Base-by-base conservation (phyloP, 2,113 vertebrate species). In the Anser cygnoides region DNA sequence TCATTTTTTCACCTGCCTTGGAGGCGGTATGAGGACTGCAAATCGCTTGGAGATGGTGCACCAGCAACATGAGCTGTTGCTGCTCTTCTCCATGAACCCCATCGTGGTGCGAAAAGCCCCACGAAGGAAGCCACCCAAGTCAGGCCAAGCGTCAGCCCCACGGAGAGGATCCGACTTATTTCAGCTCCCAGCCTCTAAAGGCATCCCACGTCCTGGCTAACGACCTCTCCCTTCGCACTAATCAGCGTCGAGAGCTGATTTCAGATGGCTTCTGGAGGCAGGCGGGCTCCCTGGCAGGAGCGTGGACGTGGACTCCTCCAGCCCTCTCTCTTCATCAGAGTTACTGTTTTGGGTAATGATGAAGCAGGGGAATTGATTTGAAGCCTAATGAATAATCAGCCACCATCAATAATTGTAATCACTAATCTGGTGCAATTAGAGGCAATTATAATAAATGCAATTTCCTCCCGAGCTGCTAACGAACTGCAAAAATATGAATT, bases 361-460 rank as follows among this genome's bases (percentile, higher is more conserved):
- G 94, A 97, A 96, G 97, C 96, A 92, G 39, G 75, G 95, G 97
- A 96, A 98, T 98, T 98, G 98, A 98, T 98, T 98, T 97, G 98
- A 98, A 98, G 97, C 97, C 97, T 98, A 98, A 98, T 98, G 98
- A 98, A 98, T 98, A 98, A 98, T 98, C 98, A 98, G 98, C 97
- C 97, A 97, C 98, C 98, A 98, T 98, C 98, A 98, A 98, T 98
- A 98, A 98, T 98, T 97, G 98, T 98, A 98, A 98, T 98, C 98
- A 98, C 98, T 98, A 98, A 98, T 98, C 98, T 98, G 97, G 96
- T 97, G 98, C 98, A 98, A 98, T 98, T 98, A 98, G 97, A 97
- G 94, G 97, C 98, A 98, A 98, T 98, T 98, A 98, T 98, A 98
- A 98, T 98, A 98, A 98, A 98, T 98, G 98, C 97, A 98, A 98